Percentiles rank a stretch among this genome's conserved stretches.
Conservation (phyloP, 1,140 invertebrate species). For the Scaptodrosophila lebanonensis region DNA sequence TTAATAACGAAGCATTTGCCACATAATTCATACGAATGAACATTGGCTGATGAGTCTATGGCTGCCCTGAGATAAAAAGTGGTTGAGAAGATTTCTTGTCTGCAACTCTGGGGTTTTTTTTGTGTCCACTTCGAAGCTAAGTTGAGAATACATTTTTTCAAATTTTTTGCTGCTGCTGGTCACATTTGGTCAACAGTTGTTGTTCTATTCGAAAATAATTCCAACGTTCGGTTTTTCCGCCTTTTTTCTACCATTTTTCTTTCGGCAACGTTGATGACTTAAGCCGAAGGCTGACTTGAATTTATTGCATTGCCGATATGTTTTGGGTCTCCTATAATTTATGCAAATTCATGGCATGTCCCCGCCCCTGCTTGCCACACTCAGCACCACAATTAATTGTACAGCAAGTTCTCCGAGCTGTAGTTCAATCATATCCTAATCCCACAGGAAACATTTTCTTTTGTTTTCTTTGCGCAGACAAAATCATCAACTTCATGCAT, state of each 20-base stretch:
- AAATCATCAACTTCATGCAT: background rate
- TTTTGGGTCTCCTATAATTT: constrained; percentile 44
- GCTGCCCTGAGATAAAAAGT: background rate
- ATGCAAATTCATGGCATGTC: constrained; percentile 60
- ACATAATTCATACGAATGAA: constrained; percentile 60
- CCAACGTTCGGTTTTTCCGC: constrained; percentile 1
- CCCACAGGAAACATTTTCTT: constrained; percentile 8
- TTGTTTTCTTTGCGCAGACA: constrained; percentile 22
- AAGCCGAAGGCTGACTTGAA: constrained; percentile 51
- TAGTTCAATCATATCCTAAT: constrained; percentile 61
- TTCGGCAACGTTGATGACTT: constrained; percentile 47
- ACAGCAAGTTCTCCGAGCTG: constrained; percentile 30
- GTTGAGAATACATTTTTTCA: too few relatives aligned
- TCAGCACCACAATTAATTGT: constrained; percentile 53
- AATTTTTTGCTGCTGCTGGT: constrained; percentile 10
- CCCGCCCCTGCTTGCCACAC: too few relatives aligned
- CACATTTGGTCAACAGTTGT: constrained; percentile 38
- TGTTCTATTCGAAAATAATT: constrained; percentile 1
- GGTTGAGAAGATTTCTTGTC: constrained; percentile 10
- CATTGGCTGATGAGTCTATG: constrained; percentile 1
- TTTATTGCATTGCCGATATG: constrained; percentile 59
- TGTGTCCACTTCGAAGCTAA: too few relatives aligned
- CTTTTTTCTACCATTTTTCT: constrained; percentile 6
- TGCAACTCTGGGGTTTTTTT: too few relatives aligned
- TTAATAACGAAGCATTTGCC: constrained; percentile 76